phyloP scores from a whole-genome alignment of 1,140 invertebrate genomes.

The Drosophila micromelanica region DNA sequence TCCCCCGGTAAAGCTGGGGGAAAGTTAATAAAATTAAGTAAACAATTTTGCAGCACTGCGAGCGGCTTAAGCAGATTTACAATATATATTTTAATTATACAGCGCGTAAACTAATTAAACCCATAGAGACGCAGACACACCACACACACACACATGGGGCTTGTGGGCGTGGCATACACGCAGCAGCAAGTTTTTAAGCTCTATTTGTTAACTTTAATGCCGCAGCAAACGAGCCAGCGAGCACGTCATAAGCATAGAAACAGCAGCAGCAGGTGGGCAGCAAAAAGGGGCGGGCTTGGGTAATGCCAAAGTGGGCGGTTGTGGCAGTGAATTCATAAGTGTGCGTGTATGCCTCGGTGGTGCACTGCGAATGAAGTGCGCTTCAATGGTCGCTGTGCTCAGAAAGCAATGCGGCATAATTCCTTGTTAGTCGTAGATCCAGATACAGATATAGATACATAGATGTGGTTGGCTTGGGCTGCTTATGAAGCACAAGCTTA shows the following conservation, averaged over 20 bases:
- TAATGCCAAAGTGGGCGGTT: neutral
- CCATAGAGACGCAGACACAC: constrained; percentile 7
- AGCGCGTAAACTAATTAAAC: constrained; percentile 70
- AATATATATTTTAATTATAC: constrained; percentile 69
- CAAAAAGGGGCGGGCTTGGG: neutral
- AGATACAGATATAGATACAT: constrained; percentile 27
- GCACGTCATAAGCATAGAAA: constrained; percentile 28
- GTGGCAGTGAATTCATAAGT: neutral
- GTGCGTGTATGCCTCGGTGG: constrained; percentile 28
- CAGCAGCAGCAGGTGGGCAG: neutral
- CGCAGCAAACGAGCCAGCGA: constrained; percentile 17
- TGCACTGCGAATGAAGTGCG: constrained; percentile 60
- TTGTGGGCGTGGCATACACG: constrained; percentile 40
- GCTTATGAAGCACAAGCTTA: too few species aligned
- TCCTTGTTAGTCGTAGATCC: constrained; percentile 39
- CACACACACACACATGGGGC: constrained; percentile 11
- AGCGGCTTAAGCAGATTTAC: constrained; percentile 51
- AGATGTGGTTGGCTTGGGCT: neutral
- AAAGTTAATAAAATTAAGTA: constrained; percentile 61
- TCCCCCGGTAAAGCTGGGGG: constrained; percentile 2
- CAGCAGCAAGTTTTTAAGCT: constrained; percentile 75
- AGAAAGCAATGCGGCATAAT: constrained; percentile 52
- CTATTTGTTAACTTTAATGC: constrained; percentile 78
- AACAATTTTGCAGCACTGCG: constrained; percentile 36
- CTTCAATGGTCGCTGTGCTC: constrained; percentile 32